Conservation (phyloP, 2,888 invertebrate species). For the Thymelicus lineola region DNA sequence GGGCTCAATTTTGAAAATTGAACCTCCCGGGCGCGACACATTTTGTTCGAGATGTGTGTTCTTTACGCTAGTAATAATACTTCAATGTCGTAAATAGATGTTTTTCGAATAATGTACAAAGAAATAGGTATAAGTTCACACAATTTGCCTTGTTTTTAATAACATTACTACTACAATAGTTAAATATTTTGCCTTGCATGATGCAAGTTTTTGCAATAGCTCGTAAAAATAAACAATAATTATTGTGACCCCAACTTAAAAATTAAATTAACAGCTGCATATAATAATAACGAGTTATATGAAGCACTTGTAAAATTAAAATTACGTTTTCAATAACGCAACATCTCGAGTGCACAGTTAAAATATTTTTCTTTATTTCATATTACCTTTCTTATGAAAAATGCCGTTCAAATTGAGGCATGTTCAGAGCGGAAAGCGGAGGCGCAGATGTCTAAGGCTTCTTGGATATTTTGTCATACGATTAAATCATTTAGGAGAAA, state of each 20-base stretch:
- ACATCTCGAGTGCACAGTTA: slow-evolving; percentile 14
- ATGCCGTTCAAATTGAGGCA: background rate
- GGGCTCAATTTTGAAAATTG: too few relatives aligned
- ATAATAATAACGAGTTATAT: slow-evolving; percentile 16
- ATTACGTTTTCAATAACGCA: background rate
- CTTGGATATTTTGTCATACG: too few relatives aligned
- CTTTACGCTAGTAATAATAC: too few relatives aligned
- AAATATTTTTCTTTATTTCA: slow-evolving; percentile 11
- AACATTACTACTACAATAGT: too few relatives aligned
- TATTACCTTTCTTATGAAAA: slow-evolving; percentile 18
- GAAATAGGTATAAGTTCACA: too few relatives aligned
- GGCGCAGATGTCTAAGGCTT: too few relatives aligned
- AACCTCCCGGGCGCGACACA: too few relatives aligned
- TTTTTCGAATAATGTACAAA: too few relatives aligned
- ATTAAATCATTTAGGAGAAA: too few relatives aligned
- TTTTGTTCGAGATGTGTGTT: too few relatives aligned
- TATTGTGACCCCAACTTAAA: slow-evolving; percentile 7
- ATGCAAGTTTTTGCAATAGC: slow-evolving; percentile 4
- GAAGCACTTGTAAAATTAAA: slow-evolving; percentile 19
- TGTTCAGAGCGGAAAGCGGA: background rate
- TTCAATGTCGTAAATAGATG: too few relatives aligned
- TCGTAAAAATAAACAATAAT: slow-evolving; percentile 5
- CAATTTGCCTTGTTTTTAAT: too few relatives aligned
- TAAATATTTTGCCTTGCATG: background rate
- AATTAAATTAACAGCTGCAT: slow-evolving; percentile 9